Conservation (phyloP, 64 coral and sea anemone species). For the Stichodactyla mertensii region DNA sequence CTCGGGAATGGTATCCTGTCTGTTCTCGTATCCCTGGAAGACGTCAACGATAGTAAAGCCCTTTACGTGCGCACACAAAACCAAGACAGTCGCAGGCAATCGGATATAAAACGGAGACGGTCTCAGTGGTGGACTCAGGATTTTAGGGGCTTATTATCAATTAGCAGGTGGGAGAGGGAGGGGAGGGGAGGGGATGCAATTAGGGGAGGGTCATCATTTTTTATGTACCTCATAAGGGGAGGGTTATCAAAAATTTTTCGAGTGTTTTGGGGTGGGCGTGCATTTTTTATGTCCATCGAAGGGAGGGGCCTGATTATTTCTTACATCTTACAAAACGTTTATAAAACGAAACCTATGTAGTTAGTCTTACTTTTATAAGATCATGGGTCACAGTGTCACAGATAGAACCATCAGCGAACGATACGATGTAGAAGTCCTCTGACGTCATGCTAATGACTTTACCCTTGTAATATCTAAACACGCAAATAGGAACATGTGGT, state of each 20-base stretch:
- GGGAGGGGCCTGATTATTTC: too few relatives aligned
- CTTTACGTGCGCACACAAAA: neutral
- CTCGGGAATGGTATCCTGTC: slow-evolving; percentile 51
- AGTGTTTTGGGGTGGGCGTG: too few relatives aligned
- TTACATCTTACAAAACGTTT: too few relatives aligned
- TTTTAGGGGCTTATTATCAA: neutral
- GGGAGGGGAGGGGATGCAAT: too few relatives aligned
- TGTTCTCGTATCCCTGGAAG: slow-evolving; percentile 53
- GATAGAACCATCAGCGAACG: slow-evolving; percentile 73
- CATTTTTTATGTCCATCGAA: too few relatives aligned
- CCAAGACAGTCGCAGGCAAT: neutral
- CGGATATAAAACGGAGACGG: neutral
- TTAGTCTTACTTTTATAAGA: slow-evolving; percentile 49
- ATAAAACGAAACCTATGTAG: neutral
- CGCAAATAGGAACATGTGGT: neutral
- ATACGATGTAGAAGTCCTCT: slow-evolving; percentile 78
- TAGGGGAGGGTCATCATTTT: too few relatives aligned
- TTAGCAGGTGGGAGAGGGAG: neutral
- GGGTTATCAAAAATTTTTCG: too few relatives aligned
- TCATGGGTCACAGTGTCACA: slow-evolving; percentile 69
- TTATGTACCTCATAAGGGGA: too few relatives aligned
- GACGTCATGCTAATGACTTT: slow-evolving; percentile 67
- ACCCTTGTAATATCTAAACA: slow-evolving; percentile 76
- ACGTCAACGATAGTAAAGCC: neutral
- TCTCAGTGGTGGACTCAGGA: neutral